Evolutionary conservation across 2,888 invertebrate species (phyloP).

Genomic region (Amblyjoppa fuscipennis): DNA sequence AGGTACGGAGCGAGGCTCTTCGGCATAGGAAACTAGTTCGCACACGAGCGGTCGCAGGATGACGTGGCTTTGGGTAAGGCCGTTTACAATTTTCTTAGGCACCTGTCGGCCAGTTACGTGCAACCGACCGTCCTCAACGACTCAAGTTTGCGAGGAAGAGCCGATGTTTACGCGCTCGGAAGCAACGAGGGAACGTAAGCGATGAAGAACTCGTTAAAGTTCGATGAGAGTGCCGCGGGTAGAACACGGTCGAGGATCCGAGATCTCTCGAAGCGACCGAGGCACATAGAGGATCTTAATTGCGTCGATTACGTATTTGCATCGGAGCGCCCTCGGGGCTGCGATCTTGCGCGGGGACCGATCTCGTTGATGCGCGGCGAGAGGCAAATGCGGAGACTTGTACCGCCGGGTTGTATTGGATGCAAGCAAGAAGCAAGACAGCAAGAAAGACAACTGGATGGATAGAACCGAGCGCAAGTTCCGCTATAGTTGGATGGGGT

Average conservation of each 20-base stretch:
- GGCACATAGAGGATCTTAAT: constrained; percentile 55
- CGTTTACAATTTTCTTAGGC: constrained; percentile 58
- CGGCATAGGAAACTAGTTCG: constrained; percentile 58
- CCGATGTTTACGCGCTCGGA: constrained; percentile 5
- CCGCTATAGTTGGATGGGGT: neutral
- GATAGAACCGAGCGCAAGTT: constrained; percentile 14
- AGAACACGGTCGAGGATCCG: constrained; percentile 50
- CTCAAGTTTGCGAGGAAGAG: constrained; percentile 7
- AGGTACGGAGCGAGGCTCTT: constrained; percentile 40
- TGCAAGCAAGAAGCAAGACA: constrained; percentile 5
- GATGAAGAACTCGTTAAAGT: constrained; percentile 65
- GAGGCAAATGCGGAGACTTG: constrained; percentile 39
- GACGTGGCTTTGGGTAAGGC: constrained; percentile 50
- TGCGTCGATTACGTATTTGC: constrained; percentile 67
- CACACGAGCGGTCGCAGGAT: constrained; percentile 46
- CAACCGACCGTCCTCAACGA: constrained; percentile 26
- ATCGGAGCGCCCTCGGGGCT: constrained; percentile 52
- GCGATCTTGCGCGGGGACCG: constrained; percentile 37
- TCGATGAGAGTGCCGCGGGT: constrained; percentile 52
- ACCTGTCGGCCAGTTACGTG: constrained; percentile 39
- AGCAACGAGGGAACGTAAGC: constrained; percentile 14
- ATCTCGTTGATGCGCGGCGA: constrained; percentile 45
- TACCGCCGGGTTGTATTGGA: neutral
- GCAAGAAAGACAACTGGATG: constrained; percentile 33
- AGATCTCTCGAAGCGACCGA: neutral